Base-by-base conservation (phyloP, 53 echinoderm and acorn worm genomes). In the Astropecten irregularis region DNA sequence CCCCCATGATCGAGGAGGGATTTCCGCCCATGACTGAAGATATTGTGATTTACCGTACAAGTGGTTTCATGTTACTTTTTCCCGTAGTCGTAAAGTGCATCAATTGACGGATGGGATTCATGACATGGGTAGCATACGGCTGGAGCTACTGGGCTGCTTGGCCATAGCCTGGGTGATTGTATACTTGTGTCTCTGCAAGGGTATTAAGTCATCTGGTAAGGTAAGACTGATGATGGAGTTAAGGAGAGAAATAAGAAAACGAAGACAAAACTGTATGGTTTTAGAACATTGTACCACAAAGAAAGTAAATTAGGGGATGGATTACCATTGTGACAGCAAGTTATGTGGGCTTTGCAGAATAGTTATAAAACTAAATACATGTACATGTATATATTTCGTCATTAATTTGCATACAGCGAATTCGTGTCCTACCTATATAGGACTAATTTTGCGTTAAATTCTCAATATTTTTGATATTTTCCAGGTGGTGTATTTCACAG, bases 401-500 rank as follows among this genome's bases (percentile, higher is more conserved):
- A n/a, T n/a, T n/a, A n/a, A n/a, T n/a, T n/a, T n/a, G n/a, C n/a
- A n/a, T n/a, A n/a, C n/a, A n/a, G n/a, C n/a, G n/a, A n/a, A n/a
- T n/a, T n/a, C n/a, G n/a, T n/a, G n/a, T n/a, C n/a, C n/a, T n/a
- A n/a, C n/a, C n/a, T n/a, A n/a, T n/a, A n/a, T n/a, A n/a, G n/a
- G n/a, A n/a, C n/a, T n/a, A n/a, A n/a, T n/a, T n/a, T n/a, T n/a
- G n/a, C n/a, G n/a, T n/a, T n/a, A n/a, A n/a, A n/a, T n/a, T n/a
- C n/a, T n/a, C n/a, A n/a, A n/a, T n/a, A n/a, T n/a, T n/a, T n/a
- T n/a, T n/a, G n/a, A n/a, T n/a, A n/a, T n/a, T n/a, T n/a, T 42
- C 3, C 72, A 86, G 96, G 96, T 96, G 49, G 91, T 96, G n/a
- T 96, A 96, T 59, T 96, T 96, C 83, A 96, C 96, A 58, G 96